Conservation (phyloP, 2,888 invertebrate species). For the Sepioteuthis lessoniana region DNA sequence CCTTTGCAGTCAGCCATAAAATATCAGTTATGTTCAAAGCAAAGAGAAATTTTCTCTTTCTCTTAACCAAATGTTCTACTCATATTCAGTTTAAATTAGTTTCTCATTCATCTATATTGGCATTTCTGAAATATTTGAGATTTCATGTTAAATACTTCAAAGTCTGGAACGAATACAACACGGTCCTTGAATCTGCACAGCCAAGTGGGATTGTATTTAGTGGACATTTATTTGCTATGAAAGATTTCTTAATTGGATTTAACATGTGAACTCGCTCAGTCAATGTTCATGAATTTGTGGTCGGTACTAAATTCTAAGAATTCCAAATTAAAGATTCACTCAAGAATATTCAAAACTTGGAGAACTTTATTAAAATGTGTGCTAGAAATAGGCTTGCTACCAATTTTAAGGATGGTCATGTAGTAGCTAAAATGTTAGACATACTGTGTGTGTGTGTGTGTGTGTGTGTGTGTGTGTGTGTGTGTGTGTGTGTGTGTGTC, state of each 20-base stretch:
- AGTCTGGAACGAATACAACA: not conserved
- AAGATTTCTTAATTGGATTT: not conserved
- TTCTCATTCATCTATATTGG: not conserved
- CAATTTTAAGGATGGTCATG: not conserved
- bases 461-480: not conserved
- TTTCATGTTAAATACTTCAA: not conserved
- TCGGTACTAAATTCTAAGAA: not conserved
- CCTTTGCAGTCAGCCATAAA: not conserved
- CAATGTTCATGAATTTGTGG: not conserved
- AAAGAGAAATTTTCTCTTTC: not conserved
- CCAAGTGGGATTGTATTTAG: not conserved
- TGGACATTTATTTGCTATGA: constrained; percentile 8
- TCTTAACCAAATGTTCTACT: not conserved
- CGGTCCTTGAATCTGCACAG: not conserved
- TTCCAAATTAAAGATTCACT: not conserved
- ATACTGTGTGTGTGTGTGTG: too few relatives aligned
- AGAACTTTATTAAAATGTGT: not conserved
- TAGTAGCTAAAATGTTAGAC: too few relatives aligned
- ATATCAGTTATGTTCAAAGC: not conserved
- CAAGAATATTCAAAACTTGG: not conserved
- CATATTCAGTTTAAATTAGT: not conserved
- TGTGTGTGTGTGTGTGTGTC: not conserved
- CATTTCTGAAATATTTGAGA: constrained; percentile 8
- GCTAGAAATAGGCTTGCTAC: not conserved
- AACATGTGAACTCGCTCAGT: not conserved